Conservation (phyloP, 2,797 vertebrate genomes). For the Urophycis tenuis region DNA sequence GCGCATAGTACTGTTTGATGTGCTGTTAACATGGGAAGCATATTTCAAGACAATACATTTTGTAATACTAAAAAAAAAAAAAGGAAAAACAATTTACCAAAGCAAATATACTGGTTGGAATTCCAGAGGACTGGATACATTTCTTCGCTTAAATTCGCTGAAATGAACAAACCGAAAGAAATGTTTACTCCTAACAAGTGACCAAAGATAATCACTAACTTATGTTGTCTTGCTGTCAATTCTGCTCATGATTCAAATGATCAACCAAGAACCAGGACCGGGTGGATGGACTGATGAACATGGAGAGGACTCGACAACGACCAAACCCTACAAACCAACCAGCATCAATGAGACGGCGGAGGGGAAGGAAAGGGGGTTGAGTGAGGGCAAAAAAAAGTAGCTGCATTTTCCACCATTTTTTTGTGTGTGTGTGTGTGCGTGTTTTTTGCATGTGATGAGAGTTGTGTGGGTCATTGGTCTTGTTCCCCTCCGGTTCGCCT, state of each 20-base stretch:
- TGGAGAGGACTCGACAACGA: neutral
- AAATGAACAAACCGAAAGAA: neutral
- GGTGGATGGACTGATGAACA: neutral
- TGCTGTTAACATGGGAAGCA: neutral
- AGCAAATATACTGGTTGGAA: neutral
- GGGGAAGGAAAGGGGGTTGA: neutral
- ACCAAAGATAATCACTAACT: neutral
- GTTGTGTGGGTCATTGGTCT: constrained; percentile 70
- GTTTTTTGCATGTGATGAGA: constrained; percentile 57
- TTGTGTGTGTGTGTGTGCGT: constrained; percentile 30
- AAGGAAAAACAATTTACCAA: neutral
- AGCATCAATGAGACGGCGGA: neutral
- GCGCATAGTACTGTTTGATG: neutral
- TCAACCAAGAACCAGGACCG: neutral
- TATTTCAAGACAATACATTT: neutral
- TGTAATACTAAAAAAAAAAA: neutral
- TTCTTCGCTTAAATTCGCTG: neutral
- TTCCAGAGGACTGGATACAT: neutral
- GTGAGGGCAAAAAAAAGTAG: constrained; percentile 28
- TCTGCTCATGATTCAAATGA: neutral
- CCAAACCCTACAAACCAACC: neutral
- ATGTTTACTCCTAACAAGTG: neutral
- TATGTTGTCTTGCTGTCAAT: neutral
- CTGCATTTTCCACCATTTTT: constrained; percentile 43
- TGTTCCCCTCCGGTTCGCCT: constrained; percentile 67